Base-by-base conservation (phyloP, 1,140 invertebrate genomes). In the Psix sp. region DNA sequence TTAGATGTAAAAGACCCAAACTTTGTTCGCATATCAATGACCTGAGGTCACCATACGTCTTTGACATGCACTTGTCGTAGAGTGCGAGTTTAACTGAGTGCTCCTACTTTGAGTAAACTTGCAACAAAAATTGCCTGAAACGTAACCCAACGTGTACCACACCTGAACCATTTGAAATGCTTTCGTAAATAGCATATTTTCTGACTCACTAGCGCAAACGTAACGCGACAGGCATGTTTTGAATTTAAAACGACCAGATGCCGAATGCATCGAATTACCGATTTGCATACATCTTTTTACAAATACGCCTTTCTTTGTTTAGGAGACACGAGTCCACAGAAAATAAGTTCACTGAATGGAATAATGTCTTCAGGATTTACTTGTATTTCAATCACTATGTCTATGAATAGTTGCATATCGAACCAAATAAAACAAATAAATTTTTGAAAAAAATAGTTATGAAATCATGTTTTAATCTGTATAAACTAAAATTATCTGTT, bases 151-250 rank as follows among this genome's bases (percentile, higher is more conserved):
- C 36, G 46, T 54, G 49, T 48, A 52, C 65, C 52, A 42, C 65
- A 70, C 29, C 59, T 66, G 60, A 40, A 70, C 72, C 54, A 46
- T 75, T 63, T 40, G 59, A 59, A 21, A 66, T 20, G 63, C 45
- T 54, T 67, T 45, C 57, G 74, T 80, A 81, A 81, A 81, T 77
- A 79, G 77, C 78, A 79, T 82, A 82, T 78, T 82, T 82, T 82
- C 78, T 74, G 77, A 77, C 71, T 77, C 79, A 76, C 71, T 78
- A 77, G 67, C 54, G 75, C 79, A 81, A 57, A 80, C 60, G 62
- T 80, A 80, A 82, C 70, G 38, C 70, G 77, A 77, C 52, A 54
- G 62, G 56, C 77, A 70, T 79, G 79, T 79, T 77, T 77, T 76
- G 76, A 79, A 81, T 80, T 78, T 70, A 63, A 70, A 45, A 79